These are phyloP conservation scores for Nannospalax galili DNA, from an alignment of 2,113 vertebrate species.

Conservation along the genomic window DNA sequence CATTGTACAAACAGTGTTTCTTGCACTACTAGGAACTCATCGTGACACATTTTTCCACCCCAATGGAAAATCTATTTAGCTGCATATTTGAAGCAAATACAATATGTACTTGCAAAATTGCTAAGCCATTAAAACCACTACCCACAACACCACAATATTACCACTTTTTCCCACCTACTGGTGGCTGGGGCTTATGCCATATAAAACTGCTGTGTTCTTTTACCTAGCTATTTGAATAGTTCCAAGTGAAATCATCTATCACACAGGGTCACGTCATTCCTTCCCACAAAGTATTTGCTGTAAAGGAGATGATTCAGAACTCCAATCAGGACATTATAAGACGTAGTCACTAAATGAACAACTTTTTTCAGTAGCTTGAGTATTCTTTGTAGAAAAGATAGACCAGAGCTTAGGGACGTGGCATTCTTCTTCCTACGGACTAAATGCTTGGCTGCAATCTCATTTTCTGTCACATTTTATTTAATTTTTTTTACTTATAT, in stretches of 20 bases:
- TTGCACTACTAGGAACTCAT: neutral
- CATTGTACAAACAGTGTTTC: no score
- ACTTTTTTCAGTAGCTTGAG: neutral
- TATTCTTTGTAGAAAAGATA: neutral
- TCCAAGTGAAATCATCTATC: neutral
- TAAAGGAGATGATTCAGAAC: slow-evolving; percentile 30
- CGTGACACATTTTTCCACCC: neutral
- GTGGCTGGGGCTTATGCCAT: neutral
- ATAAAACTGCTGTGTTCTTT: neutral
- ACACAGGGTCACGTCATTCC: neutral
- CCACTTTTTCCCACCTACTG: neutral
- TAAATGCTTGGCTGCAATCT: slow-evolving; percentile 54
- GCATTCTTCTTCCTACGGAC: neutral
- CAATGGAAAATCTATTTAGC: neutral
- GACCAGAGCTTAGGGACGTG: neutral
- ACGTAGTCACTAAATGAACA: slow-evolving; percentile 9
- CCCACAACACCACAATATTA: neutral
- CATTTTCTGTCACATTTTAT: slow-evolving; percentile 73
- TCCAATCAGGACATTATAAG: slow-evolving; percentile 4
- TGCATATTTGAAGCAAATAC: slow-evolving; percentile 10
- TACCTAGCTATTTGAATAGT: neutral
- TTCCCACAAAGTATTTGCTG: neutral
- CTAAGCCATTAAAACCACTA: neutral
- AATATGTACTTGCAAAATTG: neutral
- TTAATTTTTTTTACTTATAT: slow-evolving; percentile 78